Evolutionary conservation across 2,888 invertebrate genomes (phyloP), one percentile per base, ranked within the genome.

Genomic region (Masnerella sp.): DNA sequence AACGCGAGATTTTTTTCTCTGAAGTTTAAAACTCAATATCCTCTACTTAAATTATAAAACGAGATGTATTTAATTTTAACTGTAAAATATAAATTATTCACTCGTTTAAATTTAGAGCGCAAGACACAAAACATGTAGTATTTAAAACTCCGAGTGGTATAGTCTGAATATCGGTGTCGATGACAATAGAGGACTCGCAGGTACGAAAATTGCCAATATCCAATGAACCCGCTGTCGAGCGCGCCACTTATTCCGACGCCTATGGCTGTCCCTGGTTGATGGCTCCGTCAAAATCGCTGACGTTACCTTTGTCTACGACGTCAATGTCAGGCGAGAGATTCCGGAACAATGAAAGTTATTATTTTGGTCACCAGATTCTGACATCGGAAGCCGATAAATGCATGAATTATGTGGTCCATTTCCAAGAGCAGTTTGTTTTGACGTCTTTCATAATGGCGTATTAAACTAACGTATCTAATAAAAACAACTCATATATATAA

Each of bases 161-260:
- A 45, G 58, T 71, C 58, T 64, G 64, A 64, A 42, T 70, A 64
- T 71, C 45, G 22, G 56, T 71, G 58, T 58, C 64, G 43, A 71
- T 64, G 43, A 51, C 30, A 40, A 5, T 58, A 40, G 9, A 76
- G 76, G 47, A 54, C 62, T 51, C 42, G 43, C 64, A 70, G 62
- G 67, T 70, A 76, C 68, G 75, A 73, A 74, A 76, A 81, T 80
- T 79, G 77, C 78, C 79, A 80, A 84, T 84, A 83, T 78, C 80
- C 80, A 81, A 82, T 83, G 83, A 77, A 81, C 77, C 71, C 77
- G 51, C 78, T 79, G 80, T 83, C 80, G 77, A 79, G 77, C 78
- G 75, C 71, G 81, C 81, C 83, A 81, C 82, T 83, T 79, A 78
- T 79, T 59, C 76, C 75, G 77, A 83, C 81, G 81, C 78, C 78